Evolutionary conservation across 2,113 vertebrate genomes (phyloP), one percentile per base, ranked within the genome.

Genomic region (Nansenia antarctica): DNA sequence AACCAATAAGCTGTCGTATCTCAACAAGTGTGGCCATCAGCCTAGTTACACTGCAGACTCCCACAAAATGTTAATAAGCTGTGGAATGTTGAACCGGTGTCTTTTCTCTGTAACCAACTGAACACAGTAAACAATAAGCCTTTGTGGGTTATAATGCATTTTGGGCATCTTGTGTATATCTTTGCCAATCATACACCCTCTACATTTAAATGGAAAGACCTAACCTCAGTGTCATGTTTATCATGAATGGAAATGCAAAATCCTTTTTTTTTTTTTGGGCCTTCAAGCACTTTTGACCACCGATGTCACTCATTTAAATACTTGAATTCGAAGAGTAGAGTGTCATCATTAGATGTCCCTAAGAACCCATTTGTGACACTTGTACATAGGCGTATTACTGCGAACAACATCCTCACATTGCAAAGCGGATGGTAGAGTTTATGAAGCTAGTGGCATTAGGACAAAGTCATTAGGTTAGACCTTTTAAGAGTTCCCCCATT

Each of bases 281-380:
- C 6, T 20, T 47, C 45, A 5, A 22, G n/a, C n/a, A 49, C 45
- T n/a, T 49, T 49, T 49, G n/a, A 49, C n/a, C 14, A 15, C 5
- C n/a, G n/a, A n/a, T 42, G 15, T 15, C 37, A 12, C 15, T 47
- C 15, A 47, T 47, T n/a, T 15, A 49, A 22, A 49, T 20, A 62
- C 70, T 65, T 58, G n/a, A 49, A 73, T 54, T 39, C 26, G 34
- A 55, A 69, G 9, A 60, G 8, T 2, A 60, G 9, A 32, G 49
- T 59, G 47, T 27, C 27, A 35, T 35, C n/a, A 20, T n/a, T 11
- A 47, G n/a, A 31, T 58, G n/a, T n/a, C n/a, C 29, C 11, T 31
- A 58, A 58, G 20, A 52, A 9, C 49, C 5, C 29, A 58, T 1
- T 24, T 29, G 14, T 58, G 14, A 42, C 39, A 42, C 3, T 42